Conservation (phyloP, 2,797 vertebrate genomes). For the Hemibagrus guttatus region DNA sequence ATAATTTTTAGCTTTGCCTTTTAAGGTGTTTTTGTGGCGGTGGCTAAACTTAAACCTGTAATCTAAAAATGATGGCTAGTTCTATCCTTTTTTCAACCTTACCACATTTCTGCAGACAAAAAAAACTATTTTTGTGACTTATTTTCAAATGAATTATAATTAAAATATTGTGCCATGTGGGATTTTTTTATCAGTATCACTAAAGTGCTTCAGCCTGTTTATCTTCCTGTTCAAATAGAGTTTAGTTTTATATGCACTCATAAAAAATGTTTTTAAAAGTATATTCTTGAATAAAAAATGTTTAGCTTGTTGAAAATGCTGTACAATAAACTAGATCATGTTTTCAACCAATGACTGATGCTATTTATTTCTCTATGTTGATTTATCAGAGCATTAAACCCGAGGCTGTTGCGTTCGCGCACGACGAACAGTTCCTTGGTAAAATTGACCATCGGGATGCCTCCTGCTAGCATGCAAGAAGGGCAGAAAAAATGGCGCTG, state of each 20-base stretch:
- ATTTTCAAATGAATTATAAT: background rate
- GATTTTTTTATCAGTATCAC: conserved; percentile 9
- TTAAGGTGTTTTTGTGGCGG: background rate
- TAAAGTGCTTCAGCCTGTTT: background rate
- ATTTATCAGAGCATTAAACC: background rate
- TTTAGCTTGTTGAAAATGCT: background rate
- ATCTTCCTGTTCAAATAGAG: background rate
- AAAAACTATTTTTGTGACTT: background rate
- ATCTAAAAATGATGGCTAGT: too few relatives aligned
- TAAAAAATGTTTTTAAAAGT: background rate
- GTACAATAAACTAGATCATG: background rate
- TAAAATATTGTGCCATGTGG: conserved; percentile 1
- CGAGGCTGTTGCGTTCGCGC: background rate
- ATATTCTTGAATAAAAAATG: background rate
- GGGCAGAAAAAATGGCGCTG: conserved; percentile 86
- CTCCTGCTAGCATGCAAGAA: conserved; percentile 86
- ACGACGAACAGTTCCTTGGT: background rate
- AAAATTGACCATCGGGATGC: conserved; percentile 89
- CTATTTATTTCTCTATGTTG: background rate
- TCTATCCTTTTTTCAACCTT: background rate
- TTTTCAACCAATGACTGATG: background rate
- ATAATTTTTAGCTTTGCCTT: background rate
- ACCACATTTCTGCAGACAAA: background rate
- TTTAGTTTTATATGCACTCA: background rate
- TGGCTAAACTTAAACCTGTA: background rate